These are phyloP conservation scores for Ptiloglossa arizonensis DNA, from an alignment of 1,140 invertebrate species.

Conservation along the genomic window DNA sequence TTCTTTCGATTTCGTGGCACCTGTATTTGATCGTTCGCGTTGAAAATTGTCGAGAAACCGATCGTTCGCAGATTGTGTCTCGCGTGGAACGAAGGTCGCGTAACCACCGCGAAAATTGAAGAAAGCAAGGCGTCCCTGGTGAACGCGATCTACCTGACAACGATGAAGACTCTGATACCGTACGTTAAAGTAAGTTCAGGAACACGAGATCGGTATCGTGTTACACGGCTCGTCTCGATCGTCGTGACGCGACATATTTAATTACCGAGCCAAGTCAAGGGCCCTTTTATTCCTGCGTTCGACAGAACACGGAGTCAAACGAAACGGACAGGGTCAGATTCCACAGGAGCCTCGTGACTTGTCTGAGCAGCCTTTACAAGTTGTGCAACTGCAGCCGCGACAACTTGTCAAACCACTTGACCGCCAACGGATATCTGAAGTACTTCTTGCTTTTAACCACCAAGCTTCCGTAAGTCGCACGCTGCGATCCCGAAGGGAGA, in stretches of 20 bases:
- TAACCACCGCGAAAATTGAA: neutral
- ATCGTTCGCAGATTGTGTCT: conserved; percentile 28
- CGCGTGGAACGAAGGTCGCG: neutral
- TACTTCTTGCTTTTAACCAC: conserved; percentile 49
- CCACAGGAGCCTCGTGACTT: conserved; percentile 44
- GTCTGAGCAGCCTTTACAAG: conserved; percentile 55
- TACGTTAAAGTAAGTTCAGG: conserved; percentile 51
- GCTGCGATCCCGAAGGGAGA: neutral
- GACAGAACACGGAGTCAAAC: conserved; percentile 28
- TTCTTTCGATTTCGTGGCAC: too few species aligned
- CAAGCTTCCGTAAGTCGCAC: conserved; percentile 50
- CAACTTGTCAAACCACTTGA: conserved; percentile 63
- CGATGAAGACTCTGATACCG: conserved; percentile 54
- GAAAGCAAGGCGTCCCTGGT: neutral
- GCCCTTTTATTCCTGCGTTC: conserved; percentile 16
- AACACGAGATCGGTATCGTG: neutral
- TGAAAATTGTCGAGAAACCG: too few species aligned
- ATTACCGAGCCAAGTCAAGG: conserved; percentile 18
- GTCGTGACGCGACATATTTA: conserved; percentile 9
- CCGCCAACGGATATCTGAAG: conserved; percentile 62
- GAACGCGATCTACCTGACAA: conserved; percentile 14
- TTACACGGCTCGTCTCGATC: neutral
- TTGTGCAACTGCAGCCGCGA: conserved; percentile 36
- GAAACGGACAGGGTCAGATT: conserved; percentile 35
- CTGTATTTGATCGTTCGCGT: too few species aligned